These are phyloP conservation scores for Drosophila lutescens DNA, from an alignment of 2,888 invertebrate species.

Conservation along the genomic window DNA sequence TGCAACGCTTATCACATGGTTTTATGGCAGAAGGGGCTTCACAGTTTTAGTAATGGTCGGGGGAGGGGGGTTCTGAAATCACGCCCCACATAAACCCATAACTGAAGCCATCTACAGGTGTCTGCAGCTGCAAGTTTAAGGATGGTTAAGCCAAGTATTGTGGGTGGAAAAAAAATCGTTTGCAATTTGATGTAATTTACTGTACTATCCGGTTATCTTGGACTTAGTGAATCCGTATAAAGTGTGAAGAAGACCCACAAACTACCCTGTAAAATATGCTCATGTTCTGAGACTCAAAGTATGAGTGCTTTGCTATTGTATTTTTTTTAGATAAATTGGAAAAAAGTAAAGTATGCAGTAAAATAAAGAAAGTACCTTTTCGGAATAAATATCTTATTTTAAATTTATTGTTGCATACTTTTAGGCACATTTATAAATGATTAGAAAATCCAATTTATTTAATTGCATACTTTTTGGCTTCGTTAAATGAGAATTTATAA, in stretches of 20 bases:
- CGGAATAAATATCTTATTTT: no score
- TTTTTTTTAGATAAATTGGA: no score
- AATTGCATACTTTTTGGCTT: background rate
- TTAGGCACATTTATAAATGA: no score
- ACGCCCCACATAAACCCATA: conserved; percentile 51
- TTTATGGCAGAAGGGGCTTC: conserved; percentile 41
- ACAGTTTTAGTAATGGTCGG: conserved; percentile 54
- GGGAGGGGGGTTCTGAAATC: conserved; percentile 50
- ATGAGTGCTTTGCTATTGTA: background rate
- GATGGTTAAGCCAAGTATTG: background rate
- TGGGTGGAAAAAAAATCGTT: conserved; percentile 18
- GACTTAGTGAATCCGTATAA: background rate
- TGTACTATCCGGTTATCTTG: background rate
- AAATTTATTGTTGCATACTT: no score
- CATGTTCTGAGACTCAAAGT: background rate
- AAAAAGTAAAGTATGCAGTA: no score
- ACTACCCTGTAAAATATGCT: background rate
- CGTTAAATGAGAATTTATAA: background rate
- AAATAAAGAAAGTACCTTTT: no score
- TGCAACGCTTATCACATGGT: conserved; percentile 47
- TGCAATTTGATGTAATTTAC: conserved; percentile 5
- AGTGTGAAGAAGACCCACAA: background rate
- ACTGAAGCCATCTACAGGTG: conserved; percentile 35
- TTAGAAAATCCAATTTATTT: background rate
- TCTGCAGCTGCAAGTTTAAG: conserved; percentile 6